Evolutionary conservation across 2,888 invertebrate species (phyloP), one percentile per base, ranked within the genome.

Genomic region (Tipula vernalis): DNA sequence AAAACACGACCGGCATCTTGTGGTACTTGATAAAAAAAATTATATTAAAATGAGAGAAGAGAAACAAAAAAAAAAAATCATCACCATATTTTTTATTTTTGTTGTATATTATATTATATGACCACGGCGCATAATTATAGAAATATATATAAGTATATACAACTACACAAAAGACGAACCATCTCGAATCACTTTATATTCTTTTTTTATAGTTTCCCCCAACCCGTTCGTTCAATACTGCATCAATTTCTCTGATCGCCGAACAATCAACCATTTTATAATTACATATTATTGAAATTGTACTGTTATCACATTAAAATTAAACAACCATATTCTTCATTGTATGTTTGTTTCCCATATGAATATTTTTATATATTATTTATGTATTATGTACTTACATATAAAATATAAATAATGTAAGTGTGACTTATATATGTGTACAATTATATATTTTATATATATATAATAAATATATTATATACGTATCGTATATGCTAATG

Each of bases 41-140:
- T 84, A 39, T 41, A 71, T 71, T 71, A 71, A 84, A 84, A 84
- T 84, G 84, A 84, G 84, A 84, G 84, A 84, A 84, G 84, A 84
- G 84, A 84, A 84, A 57, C 57, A 57, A 57, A 57, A 57, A 71
- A 71, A 39, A 84, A 84, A 84, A 84, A 12, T 84, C 84, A 84
- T 84, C 84, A 84, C 84, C 84, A 84, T 84, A 84, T 85, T 85
- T 42, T 85, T 84, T 84, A 39, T 84, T 85, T 39, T 85, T 85
- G 85, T 85, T 85, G 39, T 85, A 42, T 85, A 85, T 85, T 85
- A 85, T 85, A 85, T 84, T 42, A 85, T 85, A 85, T 85, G 85
- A 85, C 85, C 85, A 85, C 85, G 85, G 85, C 85, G 85, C 85
- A 85, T 85, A 85, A 85, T 85, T 85, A 85, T 85, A 85, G 85